Evolutionary conservation across 2,797 vertebrate species (phyloP).

Genomic region (Chiroxiphia lanceolata): DNA sequence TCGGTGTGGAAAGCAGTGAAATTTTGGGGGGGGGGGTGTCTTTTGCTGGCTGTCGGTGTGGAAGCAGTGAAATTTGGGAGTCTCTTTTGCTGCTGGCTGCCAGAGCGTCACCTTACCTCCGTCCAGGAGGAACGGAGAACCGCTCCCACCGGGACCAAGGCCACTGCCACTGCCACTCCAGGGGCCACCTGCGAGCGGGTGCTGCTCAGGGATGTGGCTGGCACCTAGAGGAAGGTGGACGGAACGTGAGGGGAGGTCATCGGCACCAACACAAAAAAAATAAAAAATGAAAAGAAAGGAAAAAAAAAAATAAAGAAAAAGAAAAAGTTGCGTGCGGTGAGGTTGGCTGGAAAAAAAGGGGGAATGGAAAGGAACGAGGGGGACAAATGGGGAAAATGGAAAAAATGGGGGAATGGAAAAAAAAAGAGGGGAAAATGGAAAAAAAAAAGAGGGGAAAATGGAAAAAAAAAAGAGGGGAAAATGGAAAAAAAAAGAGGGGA

Average conservation of each 20-base stretch:
- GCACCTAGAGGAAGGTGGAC: slow-evolving; percentile 76
- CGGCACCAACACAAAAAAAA: background rate
- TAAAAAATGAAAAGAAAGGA: background rate
- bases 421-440: background rate
- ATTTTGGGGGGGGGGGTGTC: too few relatives aligned
- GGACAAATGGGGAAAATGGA: background rate
- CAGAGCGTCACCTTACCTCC: slow-evolving; percentile 73
- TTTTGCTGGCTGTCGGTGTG: background rate
- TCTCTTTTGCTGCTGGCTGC: slow-evolving; percentile 36
- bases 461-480: background rate
- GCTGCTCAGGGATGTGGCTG: slow-evolving; percentile 71
- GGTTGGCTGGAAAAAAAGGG: background rate
- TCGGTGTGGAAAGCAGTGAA: background rate
- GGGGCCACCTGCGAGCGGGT: slow-evolving; percentile 63
- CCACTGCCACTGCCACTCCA: slow-evolving; percentile 71
- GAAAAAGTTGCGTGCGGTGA: background rate
- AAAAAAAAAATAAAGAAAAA: background rate
- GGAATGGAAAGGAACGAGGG: background rate
- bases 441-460: too few relatives aligned
- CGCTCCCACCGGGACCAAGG: slow-evolving; percentile 70
- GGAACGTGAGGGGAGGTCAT: slow-evolving; percentile 61
- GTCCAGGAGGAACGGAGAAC: slow-evolving; percentile 73
- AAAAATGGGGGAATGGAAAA: background rate
- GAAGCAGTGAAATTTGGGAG: background rate
- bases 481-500: too few relatives aligned